Evolutionary conservation across 37 sponge, comb jelly and placozoan species (phyloP), one percentile per base, ranked within the genome.

Genomic region (Agelas oroides): DNA sequence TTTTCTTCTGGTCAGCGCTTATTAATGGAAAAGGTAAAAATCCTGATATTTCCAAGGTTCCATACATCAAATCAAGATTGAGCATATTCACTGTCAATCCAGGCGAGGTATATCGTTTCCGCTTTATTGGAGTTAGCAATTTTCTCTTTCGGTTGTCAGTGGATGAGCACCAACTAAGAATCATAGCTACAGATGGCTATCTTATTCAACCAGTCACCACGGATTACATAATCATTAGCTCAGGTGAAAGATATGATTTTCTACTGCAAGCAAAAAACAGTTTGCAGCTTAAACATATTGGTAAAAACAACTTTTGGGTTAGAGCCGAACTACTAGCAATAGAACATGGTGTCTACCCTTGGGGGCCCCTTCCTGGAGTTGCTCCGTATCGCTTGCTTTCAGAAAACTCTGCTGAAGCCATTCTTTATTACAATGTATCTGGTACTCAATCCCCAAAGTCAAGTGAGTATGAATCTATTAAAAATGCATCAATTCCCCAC

Each of bases 181-280:
- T 86, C 1, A 68, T 91, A 30, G 82, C 92, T 36, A 82, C 83
- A 27, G 92, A 91, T 81, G 92, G 87, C 5, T 36, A 67, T 34
- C 52, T 56, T 38, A 60, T 91, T 33, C 24, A 72, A 28, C 77
- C 82, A 37, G 53, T 28, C 5, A 60, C 69, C 5, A 66, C 59
- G 21, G 83, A 86, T 58, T 86, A 71, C 71, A 60, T 86, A 33
- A 75, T 91, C 11, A 40, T 91, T 5, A 83, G 81, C 36, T 24
- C 83, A 5, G 92, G 92, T 25, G 87, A 91, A 59, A 41, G 92
- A 33, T 91, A 86, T 41, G 92, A 91, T 33, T 54, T 91, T 40
- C 65, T 86, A 5, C 33, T 91, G 5, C 58, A 56, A 14, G 68
- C 80, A 12, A 84, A 82, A 19, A 38, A 59, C 23, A 74, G 40